phyloP scores from a whole-genome alignment of 2,797 vertebrate genomes.

The Buceros bicornis region DNA sequence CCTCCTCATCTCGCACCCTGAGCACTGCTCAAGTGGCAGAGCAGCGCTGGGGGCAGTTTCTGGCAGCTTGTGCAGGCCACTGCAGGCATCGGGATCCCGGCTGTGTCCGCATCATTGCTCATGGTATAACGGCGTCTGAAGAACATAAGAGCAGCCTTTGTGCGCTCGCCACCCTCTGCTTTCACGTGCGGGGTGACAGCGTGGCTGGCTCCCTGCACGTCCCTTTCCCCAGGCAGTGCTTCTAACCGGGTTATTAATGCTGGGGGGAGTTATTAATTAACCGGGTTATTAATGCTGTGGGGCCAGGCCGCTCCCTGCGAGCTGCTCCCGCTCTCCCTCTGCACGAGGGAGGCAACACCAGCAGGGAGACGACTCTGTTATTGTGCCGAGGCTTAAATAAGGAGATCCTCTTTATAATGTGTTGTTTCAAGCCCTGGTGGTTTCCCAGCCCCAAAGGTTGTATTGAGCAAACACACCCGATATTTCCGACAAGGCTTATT shows the following conservation, averaged over 20 bases:
- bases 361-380: neutral
- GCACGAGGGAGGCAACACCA: neutral
- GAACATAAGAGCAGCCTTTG: neutral
- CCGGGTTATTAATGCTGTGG: too few relatives aligned
- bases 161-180: rapidly evolving
- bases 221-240: too few relatives aligned
- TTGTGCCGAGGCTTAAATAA: neutral
- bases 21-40: rapidly evolving
- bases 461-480: constrained; percentile 12
- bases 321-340: neutral
- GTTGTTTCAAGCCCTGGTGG: neutral
- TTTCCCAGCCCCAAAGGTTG: constrained; percentile 39
- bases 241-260: too few relatives aligned
- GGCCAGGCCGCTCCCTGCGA: too few relatives aligned
- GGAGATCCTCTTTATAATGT: neutral
- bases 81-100: rapidly evolving
- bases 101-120: rapidly evolving
- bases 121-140: neutral
- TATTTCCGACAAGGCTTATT: constrained; percentile 26
- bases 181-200: rapidly evolving
- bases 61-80: rapidly evolving
- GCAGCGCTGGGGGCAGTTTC: neutral
- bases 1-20: rapidly evolving
- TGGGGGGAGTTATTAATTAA: too few relatives aligned
- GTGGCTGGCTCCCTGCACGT: neutral